Evolutionary conservation across 2,888 invertebrate species (phyloP).

Genomic region (Rhyacophila evoluta): DNA sequence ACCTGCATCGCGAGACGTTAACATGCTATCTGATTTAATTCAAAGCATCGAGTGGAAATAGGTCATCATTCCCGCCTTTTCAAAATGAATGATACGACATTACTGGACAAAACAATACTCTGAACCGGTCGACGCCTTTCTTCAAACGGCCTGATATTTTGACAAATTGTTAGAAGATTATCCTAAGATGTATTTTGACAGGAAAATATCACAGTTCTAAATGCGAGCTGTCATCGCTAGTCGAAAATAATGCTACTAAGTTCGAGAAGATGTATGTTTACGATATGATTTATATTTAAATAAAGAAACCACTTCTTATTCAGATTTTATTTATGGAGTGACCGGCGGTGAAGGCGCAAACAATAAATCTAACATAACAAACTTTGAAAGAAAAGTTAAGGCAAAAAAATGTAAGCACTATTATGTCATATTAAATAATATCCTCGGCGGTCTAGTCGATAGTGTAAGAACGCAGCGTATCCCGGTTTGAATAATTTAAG

Average conservation of each 20-base stretch:
- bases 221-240: neutral
- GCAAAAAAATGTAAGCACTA: no score
- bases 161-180: neutral
- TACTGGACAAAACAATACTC: neutral
- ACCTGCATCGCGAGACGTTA: neutral
- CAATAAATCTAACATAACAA: no score
- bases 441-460: no score
- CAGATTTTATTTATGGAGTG: no score
- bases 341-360: no score
- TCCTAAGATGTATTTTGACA: neutral
- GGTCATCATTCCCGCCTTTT: neutral
- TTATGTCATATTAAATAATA: no score
- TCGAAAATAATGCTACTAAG: neutral
- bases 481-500: no score
- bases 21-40: neutral
- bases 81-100: neutral
- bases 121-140: neutral
- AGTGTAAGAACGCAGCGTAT: no score
- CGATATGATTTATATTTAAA: no score
- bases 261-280: neutral
- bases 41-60: neutral
- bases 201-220: neutral
- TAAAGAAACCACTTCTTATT: no score
- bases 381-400: no score
- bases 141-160: neutral